These are phyloP conservation scores for Agrotis ipsilon DNA, from an alignment of 2,888 invertebrate genomes.

Conservation along the genomic window DNA sequence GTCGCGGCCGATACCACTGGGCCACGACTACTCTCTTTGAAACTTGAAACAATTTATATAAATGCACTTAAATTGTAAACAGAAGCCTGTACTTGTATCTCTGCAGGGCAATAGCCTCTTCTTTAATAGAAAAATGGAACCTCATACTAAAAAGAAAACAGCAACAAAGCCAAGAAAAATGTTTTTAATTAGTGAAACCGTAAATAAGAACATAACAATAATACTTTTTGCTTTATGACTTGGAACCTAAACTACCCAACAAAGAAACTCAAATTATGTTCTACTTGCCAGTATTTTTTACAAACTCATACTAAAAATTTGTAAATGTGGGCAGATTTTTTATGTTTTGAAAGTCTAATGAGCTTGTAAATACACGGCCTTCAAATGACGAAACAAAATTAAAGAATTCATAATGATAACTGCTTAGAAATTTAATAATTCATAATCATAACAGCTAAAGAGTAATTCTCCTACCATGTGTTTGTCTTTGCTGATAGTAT, in stretches of 20 bases:
- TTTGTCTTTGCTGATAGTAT: too few species aligned
- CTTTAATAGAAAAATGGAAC: slow-evolving; percentile 5
- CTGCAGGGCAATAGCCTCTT: slow-evolving; percentile 3
- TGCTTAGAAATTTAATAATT: too few species aligned
- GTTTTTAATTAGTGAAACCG: slow-evolving; percentile 33
- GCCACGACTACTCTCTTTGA: too few species aligned
- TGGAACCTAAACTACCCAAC: slow-evolving; percentile 1
- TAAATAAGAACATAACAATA: slow-evolving; percentile 24
- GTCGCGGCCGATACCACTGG: too few species aligned
- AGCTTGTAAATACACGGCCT: too few species aligned
- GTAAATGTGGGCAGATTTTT: not conserved
- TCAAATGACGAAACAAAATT: too few species aligned
- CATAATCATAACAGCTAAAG: too few species aligned
- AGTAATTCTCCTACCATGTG: too few species aligned
- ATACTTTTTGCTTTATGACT: slow-evolving; percentile 33
- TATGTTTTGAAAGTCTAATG: not conserved
- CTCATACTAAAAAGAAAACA: not conserved
- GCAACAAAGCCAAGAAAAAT: slow-evolving; percentile 15
- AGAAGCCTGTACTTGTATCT: slow-evolving; percentile 1
- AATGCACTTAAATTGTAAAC: slow-evolving; percentile 12
- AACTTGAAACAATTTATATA: not conserved
- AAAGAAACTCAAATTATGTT: slow-evolving; percentile 10
- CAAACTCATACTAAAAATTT: not conserved
- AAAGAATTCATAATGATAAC: too few species aligned
- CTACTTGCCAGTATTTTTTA: not conserved